Percentiles rank a stretch among this genome's conserved stretches.
Conservation (phyloP, 2,113 vertebrate genomes). For the Hippocampus guttulatus region DNA sequence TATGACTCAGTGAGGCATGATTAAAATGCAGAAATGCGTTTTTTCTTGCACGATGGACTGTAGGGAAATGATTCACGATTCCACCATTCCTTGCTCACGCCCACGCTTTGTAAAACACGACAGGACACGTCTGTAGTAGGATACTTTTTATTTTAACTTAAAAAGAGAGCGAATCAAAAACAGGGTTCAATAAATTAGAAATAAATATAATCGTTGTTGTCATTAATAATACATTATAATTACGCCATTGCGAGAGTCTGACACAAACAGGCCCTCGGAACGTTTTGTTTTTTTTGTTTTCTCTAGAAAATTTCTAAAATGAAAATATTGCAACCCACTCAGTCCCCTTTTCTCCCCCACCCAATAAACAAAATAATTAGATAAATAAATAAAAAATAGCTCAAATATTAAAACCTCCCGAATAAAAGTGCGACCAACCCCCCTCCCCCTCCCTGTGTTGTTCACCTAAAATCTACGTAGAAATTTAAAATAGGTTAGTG, state of each 20-base stretch:
- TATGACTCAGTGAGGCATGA: neutral
- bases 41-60: too few species aligned
- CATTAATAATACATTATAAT: slow-evolving; percentile 75
- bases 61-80: neutral
- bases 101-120: slow-evolving; percentile 25
- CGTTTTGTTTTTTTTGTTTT: slow-evolving; percentile 39
- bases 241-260: slow-evolving; percentile 70
- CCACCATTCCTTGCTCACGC: neutral
- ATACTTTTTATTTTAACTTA: slow-evolving; percentile 77
- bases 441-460: slow-evolving; percentile 20
- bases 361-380: slow-evolving; percentile 70
- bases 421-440: slow-evolving; percentile 59
- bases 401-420: slow-evolving; percentile 74
- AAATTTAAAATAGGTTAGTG: slow-evolving; percentile 76
- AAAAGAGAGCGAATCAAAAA: slow-evolving; percentile 77
- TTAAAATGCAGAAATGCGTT: neutral
- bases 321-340: slow-evolving; percentile 70
- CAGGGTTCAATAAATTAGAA: slow-evolving; percentile 77
- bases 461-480: slow-evolving; percentile 73
- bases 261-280: slow-evolving; percentile 69
- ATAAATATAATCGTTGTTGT: slow-evolving; percentile 76
- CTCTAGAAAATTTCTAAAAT: slow-evolving; percentile 75
- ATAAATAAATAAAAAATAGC: slow-evolving; percentile 77
- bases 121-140: slow-evolving; percentile 46
- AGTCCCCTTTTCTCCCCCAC: slow-evolving; percentile 48